Base-by-base conservation (phyloP, 2,888 invertebrate species). In the Watsonalla binaria region DNA sequence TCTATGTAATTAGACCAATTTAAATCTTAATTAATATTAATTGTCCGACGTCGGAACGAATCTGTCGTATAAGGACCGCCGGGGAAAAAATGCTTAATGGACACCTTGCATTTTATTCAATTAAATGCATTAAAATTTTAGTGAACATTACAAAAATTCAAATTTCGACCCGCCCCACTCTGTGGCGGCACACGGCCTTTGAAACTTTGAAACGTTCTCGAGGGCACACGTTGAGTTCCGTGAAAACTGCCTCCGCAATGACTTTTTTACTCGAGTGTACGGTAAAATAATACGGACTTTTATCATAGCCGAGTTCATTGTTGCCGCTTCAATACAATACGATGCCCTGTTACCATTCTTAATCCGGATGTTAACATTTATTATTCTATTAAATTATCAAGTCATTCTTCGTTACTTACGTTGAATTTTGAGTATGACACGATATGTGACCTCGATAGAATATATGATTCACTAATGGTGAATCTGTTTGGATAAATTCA, bases 1-100 rank as follows among this genome's bases (percentile, higher is more conserved):
- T 87, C 88, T 84, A 86, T 85, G 83, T 88, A 90, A 90, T 90
- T 89, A 90, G 87, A 89, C 88, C 90, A 90, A 90, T 90, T 90
- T 89, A 90, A 90, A 89, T 90, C 88, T 86, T 90, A 90, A 90
- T 90, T 90, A 89, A 88, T 90, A 90, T 89, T 90, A 90, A 90
- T 90, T 90, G 90, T 89, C 78, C 75, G 78, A 85, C 84, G 88
- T 83, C 84, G 83, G 86, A 85, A 86, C 86, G 88, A 89, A 90
- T 90, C 88, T 86, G 86, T 84, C 84, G 86, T 84, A 81, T 77
- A 82, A 80, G 84, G 84, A 87, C 84, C 66, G 72, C 73, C 78
- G 72, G 59, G 77, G 67, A 75, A 74, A 86, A 78, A 82, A 83
- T 68, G 74, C 64, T 57, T 74, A 73, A 72, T 70, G 71, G 71